These are phyloP conservation scores for Fregata magnificens DNA, from an alignment of 2,113 vertebrate species.

Conservation along the genomic window DNA sequence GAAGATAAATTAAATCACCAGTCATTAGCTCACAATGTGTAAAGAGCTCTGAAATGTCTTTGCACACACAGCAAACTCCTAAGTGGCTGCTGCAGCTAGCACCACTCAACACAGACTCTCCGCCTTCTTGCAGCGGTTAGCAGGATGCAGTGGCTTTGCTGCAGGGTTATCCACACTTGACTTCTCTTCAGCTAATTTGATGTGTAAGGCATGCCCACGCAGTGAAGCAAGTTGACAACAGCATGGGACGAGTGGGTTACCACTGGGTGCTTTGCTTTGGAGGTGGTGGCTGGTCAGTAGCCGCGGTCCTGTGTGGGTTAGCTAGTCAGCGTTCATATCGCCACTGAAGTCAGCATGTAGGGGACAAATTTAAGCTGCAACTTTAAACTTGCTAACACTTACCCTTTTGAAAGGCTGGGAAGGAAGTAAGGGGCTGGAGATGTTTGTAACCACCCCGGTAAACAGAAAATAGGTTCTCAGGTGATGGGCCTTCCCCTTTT, in stretches of 20 bases:
- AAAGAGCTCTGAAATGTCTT: constrained; percentile 10
- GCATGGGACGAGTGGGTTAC: background rate
- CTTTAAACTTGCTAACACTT: background rate
- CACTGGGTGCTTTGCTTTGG: background rate
- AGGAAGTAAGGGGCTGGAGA: background rate
- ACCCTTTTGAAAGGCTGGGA: background rate
- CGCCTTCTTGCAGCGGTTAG: background rate
- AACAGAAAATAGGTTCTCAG: background rate
- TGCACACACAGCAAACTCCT: background rate
- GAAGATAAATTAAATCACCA: constrained; percentile 58
- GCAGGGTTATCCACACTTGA: background rate
- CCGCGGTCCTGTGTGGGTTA: fast-evolving
- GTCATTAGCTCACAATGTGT: constrained; percentile 28
- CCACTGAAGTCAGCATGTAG: background rate
- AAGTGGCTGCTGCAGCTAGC: background rate
- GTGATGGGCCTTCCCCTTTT: background rate
- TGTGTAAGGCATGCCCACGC: fast-evolving
- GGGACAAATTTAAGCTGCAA: background rate
- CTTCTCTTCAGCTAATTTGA: background rate
- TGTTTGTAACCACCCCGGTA: background rate
- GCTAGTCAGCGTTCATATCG: fast-evolving
- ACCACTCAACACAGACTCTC: background rate
- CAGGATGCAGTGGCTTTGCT: background rate
- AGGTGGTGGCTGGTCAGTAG: background rate
- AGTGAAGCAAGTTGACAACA: background rate